These are phyloP conservation scores for Selene dorsalis DNA, from an alignment of 2,797 vertebrate species.

Conservation along the genomic window DNA sequence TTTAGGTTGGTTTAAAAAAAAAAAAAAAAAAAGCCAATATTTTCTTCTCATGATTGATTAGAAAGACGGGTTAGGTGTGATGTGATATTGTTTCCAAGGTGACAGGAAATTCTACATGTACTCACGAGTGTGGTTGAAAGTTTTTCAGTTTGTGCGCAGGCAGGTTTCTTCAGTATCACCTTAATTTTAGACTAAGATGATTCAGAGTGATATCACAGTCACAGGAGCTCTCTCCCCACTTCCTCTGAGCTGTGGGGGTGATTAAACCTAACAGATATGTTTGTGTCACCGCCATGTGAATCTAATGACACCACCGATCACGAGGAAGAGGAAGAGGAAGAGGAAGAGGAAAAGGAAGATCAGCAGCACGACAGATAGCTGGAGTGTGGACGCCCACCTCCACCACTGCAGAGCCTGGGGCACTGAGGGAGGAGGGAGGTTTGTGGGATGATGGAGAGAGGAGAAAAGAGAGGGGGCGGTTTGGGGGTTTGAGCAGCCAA, in stretches of 20 bases:
- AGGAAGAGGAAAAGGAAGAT: background rate
- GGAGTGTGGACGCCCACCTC: conserved; percentile 45
- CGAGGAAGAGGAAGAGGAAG: conserved; percentile 35
- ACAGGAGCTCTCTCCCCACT: conserved; percentile 24
- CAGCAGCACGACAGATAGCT: conserved; percentile 50
- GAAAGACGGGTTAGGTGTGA: conserved; percentile 11
- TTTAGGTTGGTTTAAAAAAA: background rate
- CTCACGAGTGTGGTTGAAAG: conserved; percentile 15
- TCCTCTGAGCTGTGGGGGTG: conserved; percentile 43
- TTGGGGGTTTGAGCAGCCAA: conserved; percentile 21
- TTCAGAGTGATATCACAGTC: conserved; percentile 54
- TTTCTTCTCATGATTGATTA: conserved; percentile 35
- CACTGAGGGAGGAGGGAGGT: background rate
- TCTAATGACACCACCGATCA: conserved; percentile 52
- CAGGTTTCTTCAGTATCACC: conserved; percentile 40
- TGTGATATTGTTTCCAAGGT: conserved; percentile 13
- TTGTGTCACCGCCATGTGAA: conserved; percentile 42
- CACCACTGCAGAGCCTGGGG: conserved; percentile 40
- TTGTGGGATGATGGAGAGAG: conserved; percentile 37
- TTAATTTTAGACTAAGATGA: conserved; percentile 60
- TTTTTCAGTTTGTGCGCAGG: conserved; percentile 14
- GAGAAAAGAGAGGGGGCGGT: conserved; percentile 32
- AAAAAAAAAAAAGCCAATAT: conserved; percentile 26
- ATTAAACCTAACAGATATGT: conserved; percentile 55
- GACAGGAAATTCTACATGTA: background rate